Percentiles rank a stretch among this genome's conserved stretches.
Conservation (phyloP, 2,888 invertebrate genomes). For the Aplocera efformata region DNA sequence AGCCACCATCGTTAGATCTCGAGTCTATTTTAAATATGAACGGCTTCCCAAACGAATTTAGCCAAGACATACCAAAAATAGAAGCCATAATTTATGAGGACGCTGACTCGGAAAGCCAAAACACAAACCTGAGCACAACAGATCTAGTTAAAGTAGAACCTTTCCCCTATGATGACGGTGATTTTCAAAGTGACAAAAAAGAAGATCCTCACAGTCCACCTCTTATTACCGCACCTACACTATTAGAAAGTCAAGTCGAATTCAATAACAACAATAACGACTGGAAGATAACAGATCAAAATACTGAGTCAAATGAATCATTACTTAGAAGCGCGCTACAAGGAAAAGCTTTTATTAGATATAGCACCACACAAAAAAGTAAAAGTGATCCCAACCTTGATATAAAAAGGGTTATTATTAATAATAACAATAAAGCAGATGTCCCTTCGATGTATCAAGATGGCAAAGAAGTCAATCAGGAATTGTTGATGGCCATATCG, state of each 20-base stretch:
- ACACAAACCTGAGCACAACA: slow-evolving; percentile 84
- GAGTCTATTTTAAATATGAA: slow-evolving; percentile 89
- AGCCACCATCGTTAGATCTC: slow-evolving; percentile 84
- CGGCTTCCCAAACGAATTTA: slow-evolving; percentile 80
- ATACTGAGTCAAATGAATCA: slow-evolving; percentile 85
- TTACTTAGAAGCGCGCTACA: slow-evolving; percentile 90
- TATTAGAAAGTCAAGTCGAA: slow-evolving; percentile 77
- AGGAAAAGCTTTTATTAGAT: slow-evolving; percentile 84
- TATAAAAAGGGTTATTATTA: slow-evolving; percentile 64
- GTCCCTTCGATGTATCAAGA: slow-evolving; percentile 81
- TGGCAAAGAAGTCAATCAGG: slow-evolving; percentile 56
- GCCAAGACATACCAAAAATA: slow-evolving; percentile 84
- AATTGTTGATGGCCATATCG: slow-evolving; percentile 66
- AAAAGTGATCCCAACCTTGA: slow-evolving; percentile 65
- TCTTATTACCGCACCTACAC: slow-evolving; percentile 70
- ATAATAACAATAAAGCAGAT: slow-evolving; percentile 72
- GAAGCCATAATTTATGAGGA: slow-evolving; percentile 89
- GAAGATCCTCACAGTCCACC: slow-evolving; percentile 63
- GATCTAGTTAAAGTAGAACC: slow-evolving; percentile 76
- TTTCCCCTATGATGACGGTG: slow-evolving; percentile 63
- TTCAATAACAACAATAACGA: slow-evolving; percentile 89
- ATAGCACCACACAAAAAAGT: slow-evolving; percentile 78
- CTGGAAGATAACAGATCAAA: slow-evolving; percentile 89
- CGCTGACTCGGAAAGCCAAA: slow-evolving; percentile 88
- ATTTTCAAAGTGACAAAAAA: slow-evolving; percentile 67